Base-by-base conservation (phyloP, 2,888 invertebrate genomes). In the Rhagium mordax region DNA sequence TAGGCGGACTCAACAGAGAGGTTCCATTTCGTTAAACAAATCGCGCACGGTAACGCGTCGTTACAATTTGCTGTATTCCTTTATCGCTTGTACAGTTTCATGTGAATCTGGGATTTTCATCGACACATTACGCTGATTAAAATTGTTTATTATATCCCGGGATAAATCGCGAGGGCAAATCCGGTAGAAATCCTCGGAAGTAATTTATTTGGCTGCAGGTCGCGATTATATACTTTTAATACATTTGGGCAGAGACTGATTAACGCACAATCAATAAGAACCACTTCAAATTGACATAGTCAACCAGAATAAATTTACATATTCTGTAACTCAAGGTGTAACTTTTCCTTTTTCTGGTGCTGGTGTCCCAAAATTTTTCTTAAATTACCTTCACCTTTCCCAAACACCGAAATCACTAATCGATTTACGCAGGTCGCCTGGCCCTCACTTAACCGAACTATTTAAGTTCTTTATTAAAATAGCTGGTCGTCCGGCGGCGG, bases 391-490 rank as follows among this genome's bases (percentile, higher is more conserved):
- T 41, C 13, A 8, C 41, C 1, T 41, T 13, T 41, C 13, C 41
- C 1, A 41, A 41, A 41, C 4, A n/a, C 41, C 41, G 5, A 41
- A 41, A 41, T n/a, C 41, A n/a, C n/a, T n/a, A 41, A 13, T 41
- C 41, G 41, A 41, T 41, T 41, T 5, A 41, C 41, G n/a, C n/a
- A 41, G 41, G 41, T 41, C 41, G 41, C n/a, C n/a, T 1, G 41
- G n/a, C 41, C 10, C 10, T n/a, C n/a, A 15, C 51, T 51, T 51
- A 2, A 6, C 51, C 51, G 18, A 41, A 20, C 8, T 51, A 51
- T 24, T 24, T 13, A 18, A 59, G 59, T 59, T 16, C 27, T 29
- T 29, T 29, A 59, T 59, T 59, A 59, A 59, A 57, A 59, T 13
- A 29, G 16, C 59, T 13, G 33, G 59, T 33, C 13, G 59, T 15